Conservation (phyloP, 2,888 invertebrate species). For the Tipula vernalis region DNA sequence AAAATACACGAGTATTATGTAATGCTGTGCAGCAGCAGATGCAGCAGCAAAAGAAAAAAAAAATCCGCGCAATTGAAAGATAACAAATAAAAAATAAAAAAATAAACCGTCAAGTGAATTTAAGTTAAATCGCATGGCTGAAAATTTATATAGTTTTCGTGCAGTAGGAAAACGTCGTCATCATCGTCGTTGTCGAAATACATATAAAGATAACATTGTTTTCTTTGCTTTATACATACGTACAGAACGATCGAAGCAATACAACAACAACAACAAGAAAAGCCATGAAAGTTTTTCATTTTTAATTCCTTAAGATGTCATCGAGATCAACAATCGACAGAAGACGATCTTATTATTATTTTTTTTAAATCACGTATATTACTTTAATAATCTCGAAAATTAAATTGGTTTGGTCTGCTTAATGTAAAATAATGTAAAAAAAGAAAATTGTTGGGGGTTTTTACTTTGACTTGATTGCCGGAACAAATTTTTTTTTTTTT, state of each 20-base stretch:
- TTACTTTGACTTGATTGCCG: neutral
- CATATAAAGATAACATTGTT: constrained; percentile 4
- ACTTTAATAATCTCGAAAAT: neutral
- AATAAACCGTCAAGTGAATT: neutral
- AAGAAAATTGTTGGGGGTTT: neutral
- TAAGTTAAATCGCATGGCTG: neutral
- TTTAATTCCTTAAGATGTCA: neutral
- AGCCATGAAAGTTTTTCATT: neutral
- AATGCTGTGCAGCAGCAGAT: neutral
- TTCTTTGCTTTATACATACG: neutral
- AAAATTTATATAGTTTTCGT: neutral
- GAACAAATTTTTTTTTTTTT: neutral
- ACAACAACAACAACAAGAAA: neutral
- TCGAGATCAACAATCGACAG: constrained; percentile 4
- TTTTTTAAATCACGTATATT: neutral
- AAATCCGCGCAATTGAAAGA: neutral
- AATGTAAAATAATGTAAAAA: neutral
- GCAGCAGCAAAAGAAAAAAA: neutral
- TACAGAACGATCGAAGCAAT: neutral
- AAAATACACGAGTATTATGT: neutral
- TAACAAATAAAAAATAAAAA: neutral
- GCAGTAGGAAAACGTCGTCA: neutral
- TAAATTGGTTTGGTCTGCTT: constrained; percentile 4
- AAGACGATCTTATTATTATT: neutral
- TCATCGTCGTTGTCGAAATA: neutral